phyloP scores from a whole-genome alignment of 2,797 vertebrate species.

The Sebastes diaconus region DNA sequence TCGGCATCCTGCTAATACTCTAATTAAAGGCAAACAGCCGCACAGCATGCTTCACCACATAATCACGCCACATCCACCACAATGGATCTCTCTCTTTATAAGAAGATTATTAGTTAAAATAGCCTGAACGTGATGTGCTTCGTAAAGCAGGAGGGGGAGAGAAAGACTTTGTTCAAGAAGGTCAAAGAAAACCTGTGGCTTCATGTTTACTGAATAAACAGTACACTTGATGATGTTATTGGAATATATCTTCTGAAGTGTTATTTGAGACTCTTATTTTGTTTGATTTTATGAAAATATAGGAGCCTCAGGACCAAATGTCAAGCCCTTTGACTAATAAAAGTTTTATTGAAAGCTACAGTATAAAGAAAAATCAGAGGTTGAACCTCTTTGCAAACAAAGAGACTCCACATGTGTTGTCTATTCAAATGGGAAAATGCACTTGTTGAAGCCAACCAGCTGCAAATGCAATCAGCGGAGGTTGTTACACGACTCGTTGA shows the following conservation, averaged over 20 bases:
- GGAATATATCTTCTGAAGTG: not conserved
- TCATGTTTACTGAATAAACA: slow-evolving; percentile 4
- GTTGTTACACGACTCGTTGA: slow-evolving; percentile 49
- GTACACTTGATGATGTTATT: not conserved
- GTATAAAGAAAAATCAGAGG: not conserved
- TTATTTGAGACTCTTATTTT: slow-evolving; percentile 20
- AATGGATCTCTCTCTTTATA: slow-evolving; percentile 46
- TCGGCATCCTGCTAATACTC: slow-evolving; percentile 68
- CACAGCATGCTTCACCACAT: slow-evolving; percentile 60
- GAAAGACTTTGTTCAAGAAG: slow-evolving; percentile 29
- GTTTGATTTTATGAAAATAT: slow-evolving; percentile 1
- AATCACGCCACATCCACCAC: slow-evolving; percentile 54
- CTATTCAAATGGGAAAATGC: slow-evolving; percentile 59
- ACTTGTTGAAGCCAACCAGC: slow-evolving; percentile 69
- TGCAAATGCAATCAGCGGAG: slow-evolving; percentile 69
- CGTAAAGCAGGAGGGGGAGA: not conserved
- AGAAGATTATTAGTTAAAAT: slow-evolving; percentile 55
- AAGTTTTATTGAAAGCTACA: slow-evolving; percentile 8
- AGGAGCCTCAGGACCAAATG: not conserved
- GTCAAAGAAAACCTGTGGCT: slow-evolving; percentile 27
- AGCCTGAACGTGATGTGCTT: slow-evolving; percentile 34
- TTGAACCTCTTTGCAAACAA: slow-evolving; percentile 39
- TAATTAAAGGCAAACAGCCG: slow-evolving; percentile 74
- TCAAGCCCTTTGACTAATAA: not conserved
- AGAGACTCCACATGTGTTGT: slow-evolving; percentile 57